Conservation (phyloP, 1,140 invertebrate genomes). For the Sarcophaga bullata region DNA sequence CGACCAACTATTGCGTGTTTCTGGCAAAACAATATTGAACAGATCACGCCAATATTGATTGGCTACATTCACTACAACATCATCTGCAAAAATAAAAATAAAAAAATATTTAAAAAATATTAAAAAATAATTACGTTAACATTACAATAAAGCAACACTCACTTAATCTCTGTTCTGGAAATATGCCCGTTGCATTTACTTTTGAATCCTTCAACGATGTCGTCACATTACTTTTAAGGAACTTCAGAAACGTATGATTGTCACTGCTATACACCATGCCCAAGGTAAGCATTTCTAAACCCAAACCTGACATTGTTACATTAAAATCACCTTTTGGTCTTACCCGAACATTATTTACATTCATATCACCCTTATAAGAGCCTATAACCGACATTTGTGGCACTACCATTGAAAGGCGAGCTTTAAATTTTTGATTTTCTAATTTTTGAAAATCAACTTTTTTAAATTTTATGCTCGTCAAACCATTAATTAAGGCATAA, state of each 20-base stretch:
- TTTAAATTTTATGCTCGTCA: slow-evolving; percentile 47
- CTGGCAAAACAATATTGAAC: slow-evolving; percentile 59
- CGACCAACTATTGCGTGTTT: slow-evolving; percentile 58
- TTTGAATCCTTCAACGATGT: slow-evolving; percentile 56
- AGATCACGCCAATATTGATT: slow-evolving; percentile 64
- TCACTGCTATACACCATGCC: slow-evolving; percentile 50
- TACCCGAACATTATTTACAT: slow-evolving; percentile 56
- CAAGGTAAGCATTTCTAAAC: not conserved
- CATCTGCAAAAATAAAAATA: slow-evolving; percentile 50
- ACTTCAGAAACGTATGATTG: slow-evolving; percentile 51
- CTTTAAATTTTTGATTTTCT: slow-evolving; percentile 50
- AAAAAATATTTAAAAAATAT: slow-evolving; percentile 16
- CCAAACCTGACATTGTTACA: slow-evolving; percentile 52
- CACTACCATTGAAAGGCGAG: slow-evolving; percentile 42
- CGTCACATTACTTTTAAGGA: slow-evolving; percentile 51
- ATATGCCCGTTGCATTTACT: slow-evolving; percentile 59
- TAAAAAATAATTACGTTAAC: not conserved
- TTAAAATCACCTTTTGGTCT: slow-evolving; percentile 62
- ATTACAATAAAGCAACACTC: slow-evolving; percentile 26
- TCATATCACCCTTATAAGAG: slow-evolving; percentile 60
- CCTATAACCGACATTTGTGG: slow-evolving; percentile 56
- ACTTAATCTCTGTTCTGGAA: slow-evolving; percentile 62
- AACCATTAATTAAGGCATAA: slow-evolving; percentile 53
- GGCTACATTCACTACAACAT: slow-evolving; percentile 56
- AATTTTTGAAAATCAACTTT: slow-evolving; percentile 47